Evolutionary conservation across 2,113 vertebrate genomes (phyloP), one percentile per base, ranked within the genome.

Genomic region (Myxocyprinus asiaticus): DNA sequence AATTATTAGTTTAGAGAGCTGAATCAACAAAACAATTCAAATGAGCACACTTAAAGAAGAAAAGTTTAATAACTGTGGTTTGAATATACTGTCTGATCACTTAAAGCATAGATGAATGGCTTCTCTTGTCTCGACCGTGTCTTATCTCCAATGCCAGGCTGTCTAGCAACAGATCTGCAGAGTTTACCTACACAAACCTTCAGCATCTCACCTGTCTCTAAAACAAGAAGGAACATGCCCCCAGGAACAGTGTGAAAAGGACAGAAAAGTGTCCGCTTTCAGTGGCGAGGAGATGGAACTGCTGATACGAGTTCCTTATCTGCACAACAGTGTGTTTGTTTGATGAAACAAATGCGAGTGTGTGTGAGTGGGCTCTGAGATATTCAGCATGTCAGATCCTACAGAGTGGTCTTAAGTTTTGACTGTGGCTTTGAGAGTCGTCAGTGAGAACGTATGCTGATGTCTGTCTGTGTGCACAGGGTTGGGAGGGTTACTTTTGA

Each of bases 341-440:
- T 33, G 22, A 33, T 84, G 68, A 85, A 78, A 74, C 62, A 70
- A 69, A 64, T 33, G 22, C 22, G 22, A 33, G 22, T 33, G 22
- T 33, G 22, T 33, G 22, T 80, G 81, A 78, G 65, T 83, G 75
- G 65, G 62, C 48, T 62, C 53, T 58, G 12, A 80, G 73, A 65
- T 85, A 83, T 79, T 82, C 72, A 73, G 81, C 89, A 4, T 91
- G 91, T 87, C 59, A 12, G 67, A 58, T 91, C 91, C 69, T 92
- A 92, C 50, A 81, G 1, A 14, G 56, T 69, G 68, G 77, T 48
- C 68, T 69, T 76, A 75, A 81, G 69, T 62, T 77, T 48, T 67
- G 84, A 83, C 85, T 81, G 56, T 44, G 79, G 86, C 87, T 85
- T 82, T 83, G 78, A 72, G 84, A 78, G 78, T 72, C 70, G 85